Evolutionary conservation across 2,797 vertebrate species (phyloP), one percentile per base, ranked within the genome.

Genomic region (Tenualosa ilisha): DNA sequence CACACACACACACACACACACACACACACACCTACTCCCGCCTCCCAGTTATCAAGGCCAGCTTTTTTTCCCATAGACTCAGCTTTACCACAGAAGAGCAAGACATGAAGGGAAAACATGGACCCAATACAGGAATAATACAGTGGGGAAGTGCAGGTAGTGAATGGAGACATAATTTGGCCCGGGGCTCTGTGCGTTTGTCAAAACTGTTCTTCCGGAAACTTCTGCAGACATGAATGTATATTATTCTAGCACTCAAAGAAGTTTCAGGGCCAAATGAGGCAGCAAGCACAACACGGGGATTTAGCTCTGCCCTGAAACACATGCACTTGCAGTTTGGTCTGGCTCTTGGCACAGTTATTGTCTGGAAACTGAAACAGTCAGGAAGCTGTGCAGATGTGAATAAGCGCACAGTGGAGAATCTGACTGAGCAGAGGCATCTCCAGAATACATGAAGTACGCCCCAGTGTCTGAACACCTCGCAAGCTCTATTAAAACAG

Each of bases 81-180:
- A 75, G 68, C 68, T 75, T 79, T n/a, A 79, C 72, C 72, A 79
- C 72, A 79, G 72, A 40, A 79, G 17, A 46, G 72, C 40, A 79
- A 46, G 72, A 46, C 37, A 31, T 40, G 37, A 20, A 43, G 22
- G 72, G 46, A 79, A 79, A 79, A 79, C 17, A 79, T 79, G 72
- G 72, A 20, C 20, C 72, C 15, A 46, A 3, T 40, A 46, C 72
- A 79, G 72, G 72, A 79, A 79, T 79, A 79, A 79, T 46, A 79
- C 40, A 43, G 37, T 31, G 24, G 63, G 17, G 68, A 40, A 40
- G 31, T 43, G 43, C 40, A 79, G 40, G 72, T 79, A 79, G 72
- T 40, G 20, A 79, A 46, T 22, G 1, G 40, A 20, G 40, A 22
- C 72, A 46, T 20, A 17, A 46, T 79, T 79, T 79, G 72, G 72